Conservation (phyloP, 2,113 vertebrate species). For the Panthera tigris region DNA sequence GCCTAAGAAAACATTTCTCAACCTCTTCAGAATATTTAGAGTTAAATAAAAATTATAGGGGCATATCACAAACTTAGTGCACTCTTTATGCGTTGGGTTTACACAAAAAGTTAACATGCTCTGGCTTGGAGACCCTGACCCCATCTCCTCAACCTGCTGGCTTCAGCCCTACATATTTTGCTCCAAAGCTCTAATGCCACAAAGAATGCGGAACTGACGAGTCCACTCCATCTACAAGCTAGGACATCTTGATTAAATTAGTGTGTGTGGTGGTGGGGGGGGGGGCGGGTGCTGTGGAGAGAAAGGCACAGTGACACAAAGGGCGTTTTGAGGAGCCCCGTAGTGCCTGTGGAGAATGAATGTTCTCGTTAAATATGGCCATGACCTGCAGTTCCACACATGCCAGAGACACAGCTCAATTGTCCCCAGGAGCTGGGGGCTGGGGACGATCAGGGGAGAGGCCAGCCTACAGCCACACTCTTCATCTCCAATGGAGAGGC, state of each 20-base stretch:
- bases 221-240: slow-evolving; percentile 64
- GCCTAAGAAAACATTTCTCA: slow-evolving; percentile 59
- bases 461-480: background rate
- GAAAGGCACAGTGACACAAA: slow-evolving; percentile 83
- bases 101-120: background rate
- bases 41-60: slow-evolving; percentile 31
- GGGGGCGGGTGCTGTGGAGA: slow-evolving; percentile 34
- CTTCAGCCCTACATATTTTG: slow-evolving; percentile 74
- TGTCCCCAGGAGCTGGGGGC: slow-evolving; percentile 66
- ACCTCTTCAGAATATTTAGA: slow-evolving; percentile 22
- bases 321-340: slow-evolving; percentile 80
- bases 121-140: slow-evolving; percentile 29
- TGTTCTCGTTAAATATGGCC: slow-evolving; percentile 80
- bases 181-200: slow-evolving; percentile 69
- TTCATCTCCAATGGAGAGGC: background rate
- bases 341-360: slow-evolving; percentile 71
- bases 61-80: background rate
- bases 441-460: background rate
- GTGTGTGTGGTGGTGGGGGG: background rate
- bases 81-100: background rate
- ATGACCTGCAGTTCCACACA: slow-evolving; percentile 73
- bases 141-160: slow-evolving; percentile 65
- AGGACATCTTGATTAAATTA: slow-evolving; percentile 87
- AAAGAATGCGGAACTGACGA: slow-evolving; percentile 82
- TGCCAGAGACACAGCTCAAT: slow-evolving; percentile 62